A percentile compares a stretch with the other conserved stretches of the same genome.
phyloP scores from a whole-genome alignment of 1,140 invertebrate species.

The Solen grandis region DNA sequence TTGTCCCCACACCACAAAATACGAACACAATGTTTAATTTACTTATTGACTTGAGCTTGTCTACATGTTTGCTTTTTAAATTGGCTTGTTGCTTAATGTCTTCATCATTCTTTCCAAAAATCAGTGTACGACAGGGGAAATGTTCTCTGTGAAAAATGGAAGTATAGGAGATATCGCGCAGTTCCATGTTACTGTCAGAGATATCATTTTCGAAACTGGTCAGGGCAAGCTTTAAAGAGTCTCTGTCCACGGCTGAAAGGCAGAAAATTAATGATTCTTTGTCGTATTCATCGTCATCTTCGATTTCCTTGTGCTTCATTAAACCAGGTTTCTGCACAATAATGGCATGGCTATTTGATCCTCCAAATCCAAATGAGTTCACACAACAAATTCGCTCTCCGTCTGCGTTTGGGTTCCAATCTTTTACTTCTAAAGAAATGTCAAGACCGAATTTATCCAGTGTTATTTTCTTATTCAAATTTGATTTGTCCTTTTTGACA shows the following conservation, averaged over 20 bases:
- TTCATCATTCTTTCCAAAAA: not conserved
- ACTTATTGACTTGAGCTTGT: not conserved
- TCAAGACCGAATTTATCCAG: constrained; percentile 56
- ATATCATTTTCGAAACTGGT: not conserved
- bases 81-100: constrained; percentile 13
- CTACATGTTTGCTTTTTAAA: constrained; percentile 3
- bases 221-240: not conserved
- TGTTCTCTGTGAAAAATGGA: constrained; percentile 23
- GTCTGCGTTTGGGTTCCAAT: constrained; percentile 78
- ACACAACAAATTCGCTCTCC: constrained; percentile 57
- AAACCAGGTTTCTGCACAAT: constrained; percentile 68
- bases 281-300: not conserved
- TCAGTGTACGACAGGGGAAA: not conserved
- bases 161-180: constrained; percentile 14
- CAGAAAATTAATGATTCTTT: constrained; percentile 10
- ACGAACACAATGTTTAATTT: constrained; percentile 61
- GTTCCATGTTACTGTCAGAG: not conserved
- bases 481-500: constrained; percentile 62
- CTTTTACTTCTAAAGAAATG: constrained; percentile 53
- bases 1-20: constrained; percentile 69
- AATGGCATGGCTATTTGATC: constrained; percentile 69
- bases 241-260: constrained; percentile 23
- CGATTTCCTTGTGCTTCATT: too few species aligned
- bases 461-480: constrained; percentile 56
- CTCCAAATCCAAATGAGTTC: constrained; percentile 75